These are phyloP conservation scores for Myotis yumanensis DNA, from an alignment of 2,113 vertebrate genomes.

Conservation along the genomic window DNA sequence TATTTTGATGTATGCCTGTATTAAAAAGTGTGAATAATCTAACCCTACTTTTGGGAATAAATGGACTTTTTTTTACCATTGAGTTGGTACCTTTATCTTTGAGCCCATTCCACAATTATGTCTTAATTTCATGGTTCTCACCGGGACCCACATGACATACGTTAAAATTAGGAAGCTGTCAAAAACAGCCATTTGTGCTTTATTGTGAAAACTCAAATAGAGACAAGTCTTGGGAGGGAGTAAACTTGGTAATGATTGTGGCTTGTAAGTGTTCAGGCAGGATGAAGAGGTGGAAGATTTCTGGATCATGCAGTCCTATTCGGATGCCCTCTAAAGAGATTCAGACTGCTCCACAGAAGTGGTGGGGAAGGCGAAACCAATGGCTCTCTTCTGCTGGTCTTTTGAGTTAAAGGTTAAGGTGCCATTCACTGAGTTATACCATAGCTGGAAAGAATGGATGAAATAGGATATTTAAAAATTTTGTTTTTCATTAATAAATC, in stretches of 20 bases:
- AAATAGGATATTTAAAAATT: neutral
- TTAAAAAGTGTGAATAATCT: neutral
- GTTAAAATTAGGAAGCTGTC: slow-evolving; percentile 23
- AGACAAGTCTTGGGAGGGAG: neutral
- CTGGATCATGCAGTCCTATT: neutral
- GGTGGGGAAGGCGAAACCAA: neutral
- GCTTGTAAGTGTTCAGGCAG: neutral
- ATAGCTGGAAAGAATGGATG: neutral
- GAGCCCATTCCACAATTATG: neutral
- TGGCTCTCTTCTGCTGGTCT: neutral
- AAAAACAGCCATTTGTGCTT: neutral
- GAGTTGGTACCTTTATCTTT: neutral
- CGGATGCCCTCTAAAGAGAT: neutral
- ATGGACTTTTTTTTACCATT: neutral
- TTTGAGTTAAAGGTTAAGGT: slow-evolving; percentile 9
- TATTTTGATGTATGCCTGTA: neutral
- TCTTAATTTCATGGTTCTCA: neutral
- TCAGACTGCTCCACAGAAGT: neutral
- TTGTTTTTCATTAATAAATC: slow-evolving; percentile 24
- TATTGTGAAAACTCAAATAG: neutral
- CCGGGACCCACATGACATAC: neutral
- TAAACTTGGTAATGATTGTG: neutral
- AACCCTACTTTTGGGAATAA: neutral
- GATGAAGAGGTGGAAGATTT: neutral
- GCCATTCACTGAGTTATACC: neutral